Evolutionary conservation across 2,113 vertebrate species (phyloP).

Genomic region (Platichthys stellatus): DNA sequence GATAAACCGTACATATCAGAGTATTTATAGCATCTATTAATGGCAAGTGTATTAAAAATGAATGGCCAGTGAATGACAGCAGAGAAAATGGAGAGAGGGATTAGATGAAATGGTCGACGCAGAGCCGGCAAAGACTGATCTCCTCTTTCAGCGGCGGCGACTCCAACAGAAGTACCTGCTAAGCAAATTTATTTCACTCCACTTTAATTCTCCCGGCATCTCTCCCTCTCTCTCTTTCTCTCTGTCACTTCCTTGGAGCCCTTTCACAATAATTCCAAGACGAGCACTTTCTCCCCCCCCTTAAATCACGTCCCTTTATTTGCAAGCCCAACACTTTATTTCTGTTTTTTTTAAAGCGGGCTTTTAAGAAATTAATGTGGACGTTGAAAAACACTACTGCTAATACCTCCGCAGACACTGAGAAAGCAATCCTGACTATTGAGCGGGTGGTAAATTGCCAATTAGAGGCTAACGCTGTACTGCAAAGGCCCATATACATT

Average conservation of each 20-base stretch:
- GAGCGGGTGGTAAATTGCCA: conserved; percentile 74
- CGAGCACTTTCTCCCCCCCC: conserved; percentile 45
- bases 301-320: conserved; percentile 69
- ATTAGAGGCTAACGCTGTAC: conserved; percentile 68
- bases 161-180: conserved; percentile 68
- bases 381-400: conserved; percentile 57
- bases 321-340: conserved; percentile 59
- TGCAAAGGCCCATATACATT: conserved; percentile 56
- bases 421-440: conserved; percentile 55
- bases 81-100: conserved; percentile 44
- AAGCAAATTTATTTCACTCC: conserved; percentile 71
- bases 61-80: conserved; percentile 56
- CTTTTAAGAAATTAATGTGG: conserved; percentile 74
- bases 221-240: conserved; percentile 7
- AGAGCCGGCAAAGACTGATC: conserved; percentile 58
- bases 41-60: conserved; percentile 48
- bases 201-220: conserved; percentile 56
- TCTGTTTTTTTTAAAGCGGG: conserved; percentile 20
- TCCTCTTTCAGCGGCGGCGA: conserved; percentile 58
- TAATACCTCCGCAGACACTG: conserved; percentile 52
- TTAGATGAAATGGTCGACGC: conserved; percentile 57
- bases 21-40: conserved; percentile 55
- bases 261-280: conserved; percentile 63
- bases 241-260: conserved; percentile 24
- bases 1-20: conserved; percentile 13